Percentiles rank a stretch among this genome's conserved stretches.
phyloP scores from a whole-genome alignment of 2,888 invertebrate genomes.

The Ormyrus pomaceus region DNA sequence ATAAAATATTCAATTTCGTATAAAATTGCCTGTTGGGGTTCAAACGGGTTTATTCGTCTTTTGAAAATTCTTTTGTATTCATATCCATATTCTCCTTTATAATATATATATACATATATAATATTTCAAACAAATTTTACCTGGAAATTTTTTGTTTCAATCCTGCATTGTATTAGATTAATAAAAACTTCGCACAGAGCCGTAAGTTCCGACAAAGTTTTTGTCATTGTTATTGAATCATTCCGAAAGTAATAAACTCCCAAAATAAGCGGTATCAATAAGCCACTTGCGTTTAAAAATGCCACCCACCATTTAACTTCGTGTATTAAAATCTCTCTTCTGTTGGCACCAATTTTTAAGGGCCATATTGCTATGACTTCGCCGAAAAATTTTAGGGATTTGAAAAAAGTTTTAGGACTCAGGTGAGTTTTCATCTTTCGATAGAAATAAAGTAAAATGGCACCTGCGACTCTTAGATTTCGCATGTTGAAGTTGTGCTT shows the following conservation, averaged over 20 bases:
- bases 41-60: too few relatives aligned
- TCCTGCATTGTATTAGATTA: slow-evolving; percentile 63
- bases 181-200: slow-evolving; percentile 62
- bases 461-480: too few relatives aligned
- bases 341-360: slow-evolving; percentile 43
- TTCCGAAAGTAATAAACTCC: slow-evolving; percentile 60
- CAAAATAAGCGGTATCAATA: slow-evolving; percentile 61
- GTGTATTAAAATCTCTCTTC: slow-evolving; percentile 45
- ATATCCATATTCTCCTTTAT: too few relatives aligned
- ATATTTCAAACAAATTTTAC: slow-evolving; percentile 50
- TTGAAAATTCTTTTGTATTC: too few relatives aligned
- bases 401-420: slow-evolving; percentile 44
- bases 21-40: slow-evolving; percentile 58
- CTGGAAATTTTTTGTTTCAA: slow-evolving; percentile 60
- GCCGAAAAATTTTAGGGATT: slow-evolving; percentile 57
- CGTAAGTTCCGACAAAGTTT: slow-evolving; percentile 64
- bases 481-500: too few relatives aligned
- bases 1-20: slow-evolving; percentile 61
- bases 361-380: slow-evolving; percentile 64
- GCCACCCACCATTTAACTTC: slow-evolving; percentile 61
- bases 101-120: not conserved
- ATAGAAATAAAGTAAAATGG: not conserved
- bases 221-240: slow-evolving; percentile 60
- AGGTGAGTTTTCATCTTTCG: slow-evolving; percentile 12
- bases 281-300: slow-evolving; percentile 57